Conservation (phyloP, 2,888 invertebrate genomes). For the Lithophane leautieri region DNA sequence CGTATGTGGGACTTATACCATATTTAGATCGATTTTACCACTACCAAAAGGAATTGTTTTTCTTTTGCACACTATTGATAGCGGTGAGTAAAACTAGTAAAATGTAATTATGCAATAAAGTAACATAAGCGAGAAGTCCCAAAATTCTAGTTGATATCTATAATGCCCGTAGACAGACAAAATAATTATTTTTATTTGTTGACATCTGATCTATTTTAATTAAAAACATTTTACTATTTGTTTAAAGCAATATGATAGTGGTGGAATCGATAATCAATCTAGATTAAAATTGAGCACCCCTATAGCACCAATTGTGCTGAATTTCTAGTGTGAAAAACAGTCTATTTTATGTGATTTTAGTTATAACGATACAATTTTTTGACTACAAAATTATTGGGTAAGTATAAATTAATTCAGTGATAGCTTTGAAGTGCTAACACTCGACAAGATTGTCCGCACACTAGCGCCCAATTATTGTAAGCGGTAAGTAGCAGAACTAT, state of each 20-base stretch:
- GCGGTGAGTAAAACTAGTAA: constrained; percentile 39
- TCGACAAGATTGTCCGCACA: neutral
- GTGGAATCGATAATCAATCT: constrained; percentile 45
- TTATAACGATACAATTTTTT: constrained; percentile 34
- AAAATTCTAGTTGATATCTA: neutral
- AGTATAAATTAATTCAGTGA: neutral
- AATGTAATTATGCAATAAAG: neutral
- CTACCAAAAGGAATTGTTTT: constrained; percentile 29
- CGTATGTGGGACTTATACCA: constrained; percentile 80
- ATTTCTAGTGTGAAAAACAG: constrained; percentile 39
- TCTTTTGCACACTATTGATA: neutral
- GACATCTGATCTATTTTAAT: neutral
- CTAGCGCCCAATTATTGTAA: neutral
- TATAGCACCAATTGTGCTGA: constrained; percentile 80
- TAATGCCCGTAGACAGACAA: neutral
- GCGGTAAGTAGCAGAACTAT: constrained; percentile 17
- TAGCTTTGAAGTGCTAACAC: neutral
- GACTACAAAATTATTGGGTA: neutral
- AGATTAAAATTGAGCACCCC: constrained; percentile 79
- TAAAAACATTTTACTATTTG: too few species aligned
- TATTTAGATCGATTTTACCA: constrained; percentile 45
- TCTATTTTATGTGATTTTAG: constrained; percentile 47
- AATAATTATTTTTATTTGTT: neutral
- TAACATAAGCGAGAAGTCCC: too few species aligned
- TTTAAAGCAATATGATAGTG: constrained; percentile 27